Base-by-base conservation (phyloP, 2,797 vertebrate species). In the Periparus ater region DNA sequence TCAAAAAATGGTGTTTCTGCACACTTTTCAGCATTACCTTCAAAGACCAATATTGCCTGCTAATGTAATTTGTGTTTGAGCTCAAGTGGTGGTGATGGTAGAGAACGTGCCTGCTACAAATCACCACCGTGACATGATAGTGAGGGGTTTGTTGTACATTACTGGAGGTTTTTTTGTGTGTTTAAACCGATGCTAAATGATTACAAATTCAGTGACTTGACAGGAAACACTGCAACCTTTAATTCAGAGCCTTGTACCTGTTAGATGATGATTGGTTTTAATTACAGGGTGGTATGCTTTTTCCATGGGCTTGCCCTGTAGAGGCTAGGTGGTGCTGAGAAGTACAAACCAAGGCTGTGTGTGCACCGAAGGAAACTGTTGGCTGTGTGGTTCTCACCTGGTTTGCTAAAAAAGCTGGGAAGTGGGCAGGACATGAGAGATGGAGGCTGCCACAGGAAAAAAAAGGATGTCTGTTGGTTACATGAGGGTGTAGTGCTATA, bases 241-340 rank as follows among this genome's bases (percentile, higher is more conserved):
- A 90, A 82, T 87, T 63, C 68, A n/a, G 76, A 3, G 2, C 53
- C 70, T 85, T 77, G 57, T 93, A 86, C 83, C 73, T 96, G 90
- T 44, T 40, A 74, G 63, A 71, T 75, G 88, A 79, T 51, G 73
- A 58, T 87, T 75, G 40, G 26, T 88, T 94, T 88, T 94, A 93
- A 86, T 95, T 90, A 61, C 45, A 47, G 78, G 36, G 13, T 53
- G 5, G 5, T 15, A 2, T 44, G 53, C 26, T 77, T 92, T 85
- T 87, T 81, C 53, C 25, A 29, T 9, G 60, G 74, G 47, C 78
- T 94, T 3, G 7, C 42, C 72, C 32, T 51, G 42, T 40, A 20
- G 54, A 17, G 42, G 74, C 51, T 38, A 45, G 74, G 51, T 86
- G 80, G 38, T 90, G 70, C 89, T 67, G 62, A 67, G 73, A 40